Conservation (phyloP, 2,797 vertebrate species). For the Pelochelys cantorii region DNA sequence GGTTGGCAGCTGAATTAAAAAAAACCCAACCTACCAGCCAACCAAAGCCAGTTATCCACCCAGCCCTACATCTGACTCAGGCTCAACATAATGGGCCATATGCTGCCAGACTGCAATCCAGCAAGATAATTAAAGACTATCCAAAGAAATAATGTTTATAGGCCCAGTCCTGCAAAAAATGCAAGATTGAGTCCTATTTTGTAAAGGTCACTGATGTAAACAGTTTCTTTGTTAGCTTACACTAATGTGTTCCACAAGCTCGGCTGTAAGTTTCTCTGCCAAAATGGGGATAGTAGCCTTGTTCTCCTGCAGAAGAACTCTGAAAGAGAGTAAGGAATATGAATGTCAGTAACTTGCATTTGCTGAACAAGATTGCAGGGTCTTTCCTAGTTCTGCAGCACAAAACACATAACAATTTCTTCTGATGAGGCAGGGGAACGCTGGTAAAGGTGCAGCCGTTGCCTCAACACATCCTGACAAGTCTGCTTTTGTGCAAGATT, state of each 20-base stretch:
- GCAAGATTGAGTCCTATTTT: neutral
- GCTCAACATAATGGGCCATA: neutral
- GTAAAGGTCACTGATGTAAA: neutral
- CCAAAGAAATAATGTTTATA: neutral
- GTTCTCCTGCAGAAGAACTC: constrained; percentile 81
- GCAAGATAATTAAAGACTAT: neutral
- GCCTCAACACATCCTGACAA: neutral
- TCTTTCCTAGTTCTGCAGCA: neutral
- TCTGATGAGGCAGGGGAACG: neutral
- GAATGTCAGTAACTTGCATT: accelerated
- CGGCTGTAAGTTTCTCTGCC: constrained; percentile 88
- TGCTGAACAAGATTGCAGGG: neutral
- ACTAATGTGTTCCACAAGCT: constrained; percentile 89
- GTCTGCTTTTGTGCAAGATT: neutral
- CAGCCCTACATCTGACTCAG: neutral
- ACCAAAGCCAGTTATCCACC: neutral
- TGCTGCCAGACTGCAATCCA: neutral
- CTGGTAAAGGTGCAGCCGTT: neutral
- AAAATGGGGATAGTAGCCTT: constrained; percentile 86
- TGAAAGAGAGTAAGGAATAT: constrained; percentile 54
- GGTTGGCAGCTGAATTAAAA: neutral
- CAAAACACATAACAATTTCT: neutral
- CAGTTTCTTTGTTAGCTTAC: constrained; percentile 73
- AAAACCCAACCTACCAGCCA: no score
- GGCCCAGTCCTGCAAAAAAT: neutral